Conservation (phyloP, 1,140 invertebrate genomes). For the Drosophila ironensis region DNA sequence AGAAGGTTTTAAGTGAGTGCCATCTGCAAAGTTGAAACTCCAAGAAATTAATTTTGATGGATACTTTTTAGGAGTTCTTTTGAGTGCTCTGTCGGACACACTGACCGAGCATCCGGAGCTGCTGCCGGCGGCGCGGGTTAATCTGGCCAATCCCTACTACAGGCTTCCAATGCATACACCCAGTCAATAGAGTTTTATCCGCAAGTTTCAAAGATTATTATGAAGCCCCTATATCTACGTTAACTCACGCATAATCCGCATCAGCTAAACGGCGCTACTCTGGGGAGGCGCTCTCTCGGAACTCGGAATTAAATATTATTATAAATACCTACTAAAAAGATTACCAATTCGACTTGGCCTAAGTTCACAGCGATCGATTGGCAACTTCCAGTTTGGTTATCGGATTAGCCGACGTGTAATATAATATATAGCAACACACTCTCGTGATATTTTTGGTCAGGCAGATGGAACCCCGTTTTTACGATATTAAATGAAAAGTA, state of each 20-base stretch:
- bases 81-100: constrained; percentile 87
- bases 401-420: constrained; percentile 52
- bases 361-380: constrained; percentile 35
- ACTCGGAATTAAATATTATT: too few relatives aligned
- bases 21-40: not conserved
- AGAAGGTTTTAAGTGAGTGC: constrained; percentile 87
- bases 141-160: constrained; percentile 69
- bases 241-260: constrained; percentile 58
- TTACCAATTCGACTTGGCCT: constrained; percentile 24
- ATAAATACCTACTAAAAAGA: not conserved
- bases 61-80: constrained; percentile 85
- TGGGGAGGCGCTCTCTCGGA: constrained; percentile 66
- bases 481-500: constrained; percentile 22
- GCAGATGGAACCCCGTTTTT: constrained; percentile 33
- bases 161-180: constrained; percentile 71
- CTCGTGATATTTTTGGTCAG: constrained; percentile 70
- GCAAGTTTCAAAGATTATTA: constrained; percentile 49
- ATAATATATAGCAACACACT: constrained; percentile 62
- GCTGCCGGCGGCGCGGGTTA: constrained; percentile 82
- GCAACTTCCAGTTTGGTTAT: constrained; percentile 29
- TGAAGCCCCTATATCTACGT: constrained; percentile 41
- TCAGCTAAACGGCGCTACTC: constrained; percentile 49
- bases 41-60: not conserved
- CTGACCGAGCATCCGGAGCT: constrained; percentile 87
- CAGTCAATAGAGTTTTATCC: constrained; percentile 40